Evolutionary conservation across 2,113 vertebrate genomes (phyloP).

Genomic region (Limnothrissa miodon): DNA sequence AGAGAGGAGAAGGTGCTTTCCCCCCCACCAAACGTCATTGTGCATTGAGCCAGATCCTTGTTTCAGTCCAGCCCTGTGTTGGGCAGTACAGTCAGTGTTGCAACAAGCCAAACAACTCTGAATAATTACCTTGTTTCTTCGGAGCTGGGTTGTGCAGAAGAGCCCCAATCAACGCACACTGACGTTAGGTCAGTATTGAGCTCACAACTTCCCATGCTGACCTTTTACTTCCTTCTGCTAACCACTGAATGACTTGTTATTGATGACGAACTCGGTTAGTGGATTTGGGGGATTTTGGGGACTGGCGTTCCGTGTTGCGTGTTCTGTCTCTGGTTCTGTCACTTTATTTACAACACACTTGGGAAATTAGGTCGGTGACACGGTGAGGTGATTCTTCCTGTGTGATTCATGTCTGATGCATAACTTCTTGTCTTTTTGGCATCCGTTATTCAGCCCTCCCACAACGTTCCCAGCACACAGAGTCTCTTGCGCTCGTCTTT

Average conservation of each 20-base stretch:
- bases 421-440: slow-evolving; percentile 11
- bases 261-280: neutral
- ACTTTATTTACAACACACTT: neutral
- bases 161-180: neutral
- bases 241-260: neutral
- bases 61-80: neutral
- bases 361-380: neutral
- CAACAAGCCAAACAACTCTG: neutral
- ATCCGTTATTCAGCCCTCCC: neutral
- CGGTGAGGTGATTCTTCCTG: neutral
- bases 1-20: slow-evolving; percentile 17
- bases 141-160: neutral
- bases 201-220: neutral
- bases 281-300: neutral
- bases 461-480: slow-evolving; percentile 1
- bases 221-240: neutral
- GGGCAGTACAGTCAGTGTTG: neutral
- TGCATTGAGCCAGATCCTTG: neutral
- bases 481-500: neutral
- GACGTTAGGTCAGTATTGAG: neutral
- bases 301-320: neutral
- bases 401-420: neutral
- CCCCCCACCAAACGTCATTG: neutral
- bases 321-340: neutral
- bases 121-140: neutral